Percentiles rank a stretch among this genome's conserved stretches.
Evolutionary conservation across 2,113 vertebrate species (phyloP).

Genomic region (Etheostoma cragini): DNA sequence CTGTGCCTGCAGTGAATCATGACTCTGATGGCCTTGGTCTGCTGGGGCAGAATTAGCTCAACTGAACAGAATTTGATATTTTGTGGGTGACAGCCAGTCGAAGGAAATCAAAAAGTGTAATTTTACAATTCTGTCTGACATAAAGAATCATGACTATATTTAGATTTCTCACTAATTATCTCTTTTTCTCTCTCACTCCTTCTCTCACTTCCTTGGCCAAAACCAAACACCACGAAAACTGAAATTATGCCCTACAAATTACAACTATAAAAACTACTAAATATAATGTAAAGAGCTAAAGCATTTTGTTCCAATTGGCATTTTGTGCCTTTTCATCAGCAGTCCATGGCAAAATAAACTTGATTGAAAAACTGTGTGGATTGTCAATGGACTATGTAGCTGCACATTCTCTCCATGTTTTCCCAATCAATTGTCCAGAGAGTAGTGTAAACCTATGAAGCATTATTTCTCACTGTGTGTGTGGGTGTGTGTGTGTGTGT

Average conservation of each 20-base stretch:
- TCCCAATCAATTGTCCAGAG: neutral
- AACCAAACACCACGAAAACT: neutral
- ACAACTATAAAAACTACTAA: neutral
- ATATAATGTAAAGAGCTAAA: neutral
- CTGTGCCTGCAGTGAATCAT: slow-evolving; percentile 62
- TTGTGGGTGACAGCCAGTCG: neutral
- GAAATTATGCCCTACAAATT: neutral
- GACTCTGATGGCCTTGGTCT: slow-evolving; percentile 55
- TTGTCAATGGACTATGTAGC: neutral
- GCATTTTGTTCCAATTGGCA: too few species aligned
- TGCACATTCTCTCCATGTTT: neutral
- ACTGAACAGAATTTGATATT: slow-evolving; percentile 35
- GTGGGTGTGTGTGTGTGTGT: neutral
- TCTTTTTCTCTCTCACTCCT: neutral
- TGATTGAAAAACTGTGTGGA: too few species aligned
- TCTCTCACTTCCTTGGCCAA: neutral
- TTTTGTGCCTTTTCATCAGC: neutral
- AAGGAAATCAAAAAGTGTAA: neutral
- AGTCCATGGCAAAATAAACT: neutral
- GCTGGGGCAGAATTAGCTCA: slow-evolving; percentile 45
- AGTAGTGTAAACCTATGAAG: neutral
- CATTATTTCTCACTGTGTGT: neutral
- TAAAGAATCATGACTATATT: neutral
- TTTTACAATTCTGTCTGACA: neutral
- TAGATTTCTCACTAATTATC: neutral